Base-by-base conservation (phyloP, 2,113 vertebrate genomes). In the Triplophysa dalaica region DNA sequence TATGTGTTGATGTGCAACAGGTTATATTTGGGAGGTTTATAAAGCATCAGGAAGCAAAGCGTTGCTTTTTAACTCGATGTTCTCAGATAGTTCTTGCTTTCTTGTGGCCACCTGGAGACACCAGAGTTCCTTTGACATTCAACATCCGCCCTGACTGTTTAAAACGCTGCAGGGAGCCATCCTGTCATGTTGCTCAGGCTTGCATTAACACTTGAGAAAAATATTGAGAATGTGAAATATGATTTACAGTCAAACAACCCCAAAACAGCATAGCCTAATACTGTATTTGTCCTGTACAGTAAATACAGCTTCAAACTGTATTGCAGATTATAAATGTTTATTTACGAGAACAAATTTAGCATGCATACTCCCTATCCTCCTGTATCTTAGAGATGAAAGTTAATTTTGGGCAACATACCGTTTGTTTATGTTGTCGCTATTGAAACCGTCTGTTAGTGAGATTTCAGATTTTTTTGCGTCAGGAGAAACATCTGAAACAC, bases 151-250 rank as follows among this genome's bases (percentile, higher is more conserved):
- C 19, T n/a, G 17, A 21, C 56, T 70, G 66, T 66, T 61, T 70
- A 70, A 70, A 56, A 50, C 50, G 12, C 77, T 29, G 54, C 66
- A 60, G 67, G 77, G 45, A 62, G 22, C 43, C 70, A 65, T 64
- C 13, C 38, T 60, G 77, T 61, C 70, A 61, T 61, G 54, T 13
- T 22, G 66, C 56, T 50, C 70, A 50, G 50, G 26, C 22, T 74
- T 3, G 3, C 50, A n/a, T 1, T 41, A 14, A 52, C 19, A 56
- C 8, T 41, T 8, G 8, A 24, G 41, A 22, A 38, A 43, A 22
- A 72, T 56, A 72, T 58, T 26, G 67, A 33, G 48, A 54, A 54
- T 50, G 43, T 74, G 12, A 62, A 62, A 26, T 43, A 10, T 19
- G 22, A 75, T 63, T 60, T 60, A 10, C 33, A 29, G 29, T 29